Evolutionary conservation across 2,113 vertebrate genomes (phyloP), one percentile per base, ranked within the genome.

Genomic region (Centrocercus urophasianus): DNA sequence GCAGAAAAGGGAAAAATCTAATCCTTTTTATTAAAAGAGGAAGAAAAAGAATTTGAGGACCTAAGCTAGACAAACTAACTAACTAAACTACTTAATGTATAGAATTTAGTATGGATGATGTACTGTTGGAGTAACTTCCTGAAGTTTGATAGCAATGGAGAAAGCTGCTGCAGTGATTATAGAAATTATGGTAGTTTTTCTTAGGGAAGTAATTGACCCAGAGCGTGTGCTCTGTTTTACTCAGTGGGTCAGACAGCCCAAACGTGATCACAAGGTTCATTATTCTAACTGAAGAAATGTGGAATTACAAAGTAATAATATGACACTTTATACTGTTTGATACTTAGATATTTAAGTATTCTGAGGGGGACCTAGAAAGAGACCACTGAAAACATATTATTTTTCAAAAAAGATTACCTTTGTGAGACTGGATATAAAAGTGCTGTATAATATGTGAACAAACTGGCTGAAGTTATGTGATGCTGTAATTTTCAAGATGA

Each of bases 291-390:
- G 36, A 85, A 61, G 38, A 75, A 56, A 42, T 40, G 25, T 52
- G 40, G 52, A 83, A 67, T 89, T 87, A 38, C 1, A 8, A 47
- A 72, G 25, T 4, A 48, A 19, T 61, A 45, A 64, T 71, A 57
- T 64, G 88, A 28, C 17, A 56, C 12, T 72, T 83, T 14, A 1
- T 59, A 4, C 22, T 77, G 1, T 24, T 78, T 78, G 21, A 71
- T 73, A 90, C 48, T 50, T 0, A 0, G 3, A 6, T 89, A 3
- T 45, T 66, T 75, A 81, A 28, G 11, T 10, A 64, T 40, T 78
- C 34, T 30, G 47, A 59, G 21, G 40, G 30, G 11, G 8, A 71
- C 16, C 13, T 74, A 43, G 54, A 77, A 65, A 64, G 24, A 61
- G 10, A 36, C 6, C 3, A 65, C 27, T 71, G 47, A 74, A 66